These are phyloP conservation scores for Folsomia manolachei DNA, from an alignment of 2,888 invertebrate species.

Conservation along the genomic window DNA sequence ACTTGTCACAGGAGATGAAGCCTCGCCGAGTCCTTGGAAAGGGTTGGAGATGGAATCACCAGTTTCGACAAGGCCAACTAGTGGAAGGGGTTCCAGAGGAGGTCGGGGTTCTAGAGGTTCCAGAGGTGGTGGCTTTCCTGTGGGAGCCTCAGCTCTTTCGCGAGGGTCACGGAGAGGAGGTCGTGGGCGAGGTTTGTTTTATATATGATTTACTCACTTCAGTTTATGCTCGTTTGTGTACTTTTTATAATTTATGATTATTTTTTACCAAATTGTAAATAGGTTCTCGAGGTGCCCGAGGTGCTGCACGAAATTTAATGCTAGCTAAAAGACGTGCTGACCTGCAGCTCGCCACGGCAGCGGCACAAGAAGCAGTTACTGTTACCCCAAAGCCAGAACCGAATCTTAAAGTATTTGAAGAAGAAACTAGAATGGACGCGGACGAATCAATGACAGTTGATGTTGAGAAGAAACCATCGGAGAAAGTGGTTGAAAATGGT, in stretches of 20 bases:
- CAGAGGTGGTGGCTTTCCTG: constrained; percentile 3
- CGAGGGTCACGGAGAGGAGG: constrained; percentile 15
- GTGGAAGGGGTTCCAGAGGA: constrained; percentile 25
- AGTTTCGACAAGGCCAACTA: constrained; percentile 3
- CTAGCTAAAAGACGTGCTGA: background rate
- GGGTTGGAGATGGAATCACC: constrained; percentile 14
- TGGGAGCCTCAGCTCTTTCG: constrained; percentile 23
- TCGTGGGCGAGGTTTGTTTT: constrained; percentile 10
- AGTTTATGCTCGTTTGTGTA: no score
- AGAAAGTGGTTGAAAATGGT: no score
- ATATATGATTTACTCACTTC: no score
- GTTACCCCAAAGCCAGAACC: background rate
- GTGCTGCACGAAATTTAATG: background rate
- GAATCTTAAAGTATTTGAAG: constrained; percentile 57
- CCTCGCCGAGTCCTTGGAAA: constrained; percentile 17
- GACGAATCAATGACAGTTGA: constrained; percentile 47
- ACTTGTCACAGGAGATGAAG: background rate
- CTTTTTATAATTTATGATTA: no score
- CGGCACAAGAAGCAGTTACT: background rate
- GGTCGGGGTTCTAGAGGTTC: constrained; percentile 20
- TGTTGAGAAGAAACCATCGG: background rate
- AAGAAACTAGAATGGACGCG: constrained; percentile 60
- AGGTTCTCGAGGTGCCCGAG: constrained; percentile 11
- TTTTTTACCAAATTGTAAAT: no score
- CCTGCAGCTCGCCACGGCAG: background rate